phyloP scores from a whole-genome alignment of 2,797 vertebrate genomes.

The Loriculus beryllinus region DNA sequence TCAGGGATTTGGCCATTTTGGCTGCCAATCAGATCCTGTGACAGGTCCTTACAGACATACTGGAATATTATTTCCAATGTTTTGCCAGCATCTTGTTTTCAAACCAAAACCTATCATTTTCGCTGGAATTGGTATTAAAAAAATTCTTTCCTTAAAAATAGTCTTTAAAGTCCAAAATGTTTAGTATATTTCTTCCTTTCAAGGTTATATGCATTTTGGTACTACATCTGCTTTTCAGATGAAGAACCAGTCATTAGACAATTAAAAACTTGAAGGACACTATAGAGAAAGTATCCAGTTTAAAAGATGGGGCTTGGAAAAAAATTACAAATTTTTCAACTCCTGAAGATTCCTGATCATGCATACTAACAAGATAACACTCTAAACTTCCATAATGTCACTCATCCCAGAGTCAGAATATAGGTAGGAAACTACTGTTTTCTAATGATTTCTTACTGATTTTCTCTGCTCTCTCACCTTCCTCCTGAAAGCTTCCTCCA shows the following conservation, averaged over 20 bases:
- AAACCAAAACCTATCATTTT: neutral
- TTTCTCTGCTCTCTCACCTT: neutral
- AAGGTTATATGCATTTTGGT: neutral
- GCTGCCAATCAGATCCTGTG: neutral
- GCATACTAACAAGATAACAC: neutral
- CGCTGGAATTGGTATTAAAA: neutral
- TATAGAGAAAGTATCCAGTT: neutral
- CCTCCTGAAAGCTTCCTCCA: neutral
- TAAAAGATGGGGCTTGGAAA: neutral
- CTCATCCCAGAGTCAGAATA: neutral
- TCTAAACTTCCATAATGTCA: neutral
- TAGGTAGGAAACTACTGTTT: neutral
- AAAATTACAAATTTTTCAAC: neutral
- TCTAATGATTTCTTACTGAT: neutral
- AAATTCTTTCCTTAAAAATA: neutral
- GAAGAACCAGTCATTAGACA: neutral
- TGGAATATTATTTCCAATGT: neutral
- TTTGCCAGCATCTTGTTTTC: neutral
- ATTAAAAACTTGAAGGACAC: neutral
- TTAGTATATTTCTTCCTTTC: neutral
- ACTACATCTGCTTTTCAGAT: neutral
- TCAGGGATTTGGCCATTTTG: neutral
- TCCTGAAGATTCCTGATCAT: neutral
- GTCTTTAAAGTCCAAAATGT: neutral
- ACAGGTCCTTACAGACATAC: neutral